Evolutionary conservation across 1,140 invertebrate genomes (phyloP), one percentile per base, ranked within the genome.

Genomic region (Drosophila watanabei): DNA sequence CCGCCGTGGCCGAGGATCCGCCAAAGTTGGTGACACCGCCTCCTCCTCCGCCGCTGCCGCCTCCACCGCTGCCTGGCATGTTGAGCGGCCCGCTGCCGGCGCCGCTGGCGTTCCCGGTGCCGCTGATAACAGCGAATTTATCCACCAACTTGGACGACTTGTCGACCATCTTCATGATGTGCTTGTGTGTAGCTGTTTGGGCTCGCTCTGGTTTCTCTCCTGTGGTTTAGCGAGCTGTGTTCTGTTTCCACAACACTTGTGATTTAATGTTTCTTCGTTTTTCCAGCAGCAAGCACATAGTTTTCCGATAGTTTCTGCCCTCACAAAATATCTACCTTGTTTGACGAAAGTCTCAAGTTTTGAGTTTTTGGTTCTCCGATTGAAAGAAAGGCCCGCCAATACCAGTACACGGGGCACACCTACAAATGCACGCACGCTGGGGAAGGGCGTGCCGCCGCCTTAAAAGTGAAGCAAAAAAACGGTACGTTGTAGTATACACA

Each of bases 141-240:
- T 92, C 91, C 76, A 92, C 92, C 79, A 92, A 65, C 68, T 92
- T 92, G 52, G 91, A 90, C 41, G 91, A 92, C 81, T 92, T 92
- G 75, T 92, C 91, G 52, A 92, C 91, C 91, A 92, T 92, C 89
- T 92, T 92, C 91, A 92, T 92, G 77, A 39, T 82, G 66, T 41
- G 63, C 62, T 69, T 64, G 73, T 75, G 51, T 51, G n/a, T 51
- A 28, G 48, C 16, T 79, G 61, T 65, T 49, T 75, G 35, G 41
- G 46, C 35, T 64, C 51, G 16, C 39, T 63, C 20, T 18, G 30
- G 39, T 51, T 64, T 57, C 24, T 60, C 46, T 35, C 45, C 10
- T 51, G 30, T 49, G 64, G 51, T 43, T 62, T 71, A 57, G 65
- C 45, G 66, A 48, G 58, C 20, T 45, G 43, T 65, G 61, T 63